Evolutionary conservation across 1,140 invertebrate species (phyloP).

Genomic region (Brachionus manjavacas): DNA sequence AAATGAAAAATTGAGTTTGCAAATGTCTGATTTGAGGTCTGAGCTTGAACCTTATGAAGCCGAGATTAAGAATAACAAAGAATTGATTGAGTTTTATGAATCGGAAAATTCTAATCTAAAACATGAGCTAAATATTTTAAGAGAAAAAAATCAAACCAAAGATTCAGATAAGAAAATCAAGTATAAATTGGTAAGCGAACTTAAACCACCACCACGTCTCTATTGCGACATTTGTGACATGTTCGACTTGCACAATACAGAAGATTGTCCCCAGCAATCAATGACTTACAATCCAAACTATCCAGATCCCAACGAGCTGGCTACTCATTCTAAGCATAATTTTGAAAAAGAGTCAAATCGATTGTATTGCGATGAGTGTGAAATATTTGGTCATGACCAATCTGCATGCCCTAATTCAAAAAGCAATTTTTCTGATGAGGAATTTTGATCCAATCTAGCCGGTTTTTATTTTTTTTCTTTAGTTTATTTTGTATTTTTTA

Average conservation of each 20-base stretch:
- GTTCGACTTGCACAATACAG: conserved; percentile 92
- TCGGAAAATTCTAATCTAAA: conserved; percentile 52
- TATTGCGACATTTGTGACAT: conserved; percentile 96
- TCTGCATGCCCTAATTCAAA: neutral
- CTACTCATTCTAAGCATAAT: conserved; percentile 31
- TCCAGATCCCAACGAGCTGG: neutral
- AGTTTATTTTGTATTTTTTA: neutral
- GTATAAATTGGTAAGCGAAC: conserved; percentile 8
- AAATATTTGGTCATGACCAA: conserved; percentile 31
- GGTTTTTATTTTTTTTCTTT: neutral
- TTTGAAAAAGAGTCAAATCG: neutral
- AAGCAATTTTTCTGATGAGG: conserved; percentile 35
- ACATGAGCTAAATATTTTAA: conserved; percentile 49
- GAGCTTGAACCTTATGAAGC: conserved; percentile 46
- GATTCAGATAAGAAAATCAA: neutral
- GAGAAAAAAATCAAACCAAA: neutral
- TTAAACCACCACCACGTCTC: conserved; percentile 62
- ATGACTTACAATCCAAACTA: conserved; percentile 48
- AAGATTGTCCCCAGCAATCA: conserved; percentile 84
- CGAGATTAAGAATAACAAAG: conserved; percentile 48
- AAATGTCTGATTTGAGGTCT: conserved; percentile 50
- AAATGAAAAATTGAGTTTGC: conserved; percentile 50
- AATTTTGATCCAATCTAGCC: conserved; percentile 13
- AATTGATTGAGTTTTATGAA: conserved; percentile 46
- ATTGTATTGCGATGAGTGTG: conserved; percentile 30